phyloP scores from a whole-genome alignment of 2,113 vertebrate species.

The Perca schrenkii region DNA sequence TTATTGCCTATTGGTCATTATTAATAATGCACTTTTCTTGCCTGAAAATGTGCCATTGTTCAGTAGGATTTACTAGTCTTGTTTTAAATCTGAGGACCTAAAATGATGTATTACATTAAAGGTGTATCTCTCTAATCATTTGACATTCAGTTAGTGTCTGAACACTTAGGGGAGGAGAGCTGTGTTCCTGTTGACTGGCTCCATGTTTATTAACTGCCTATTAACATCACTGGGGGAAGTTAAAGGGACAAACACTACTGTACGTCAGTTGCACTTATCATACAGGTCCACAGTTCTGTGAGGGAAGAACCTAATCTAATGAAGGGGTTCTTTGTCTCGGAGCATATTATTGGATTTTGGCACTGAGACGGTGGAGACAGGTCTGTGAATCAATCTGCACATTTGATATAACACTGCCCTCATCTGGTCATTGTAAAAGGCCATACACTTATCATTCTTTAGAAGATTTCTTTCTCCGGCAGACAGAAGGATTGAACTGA shows the following conservation, averaged over 20 bases:
- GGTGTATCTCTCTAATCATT: not conserved
- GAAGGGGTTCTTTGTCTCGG: not conserved
- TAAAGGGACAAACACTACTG: not conserved
- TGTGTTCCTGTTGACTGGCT: not conserved
- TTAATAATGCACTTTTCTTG: not conserved
- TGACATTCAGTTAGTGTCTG: slow-evolving; percentile 27
- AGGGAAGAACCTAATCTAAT: not conserved
- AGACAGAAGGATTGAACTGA: not conserved
- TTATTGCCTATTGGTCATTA: not conserved
- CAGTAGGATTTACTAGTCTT: not conserved
- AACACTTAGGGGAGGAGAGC: slow-evolving; percentile 11
- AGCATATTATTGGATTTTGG: not conserved
- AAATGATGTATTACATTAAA: not conserved
- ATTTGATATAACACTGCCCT: slow-evolving; percentile 56
- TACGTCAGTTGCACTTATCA: not conserved
- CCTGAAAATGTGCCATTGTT: not conserved
- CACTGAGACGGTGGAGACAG: not conserved
- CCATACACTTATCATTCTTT: not conserved
- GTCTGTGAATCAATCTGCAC: not conserved
- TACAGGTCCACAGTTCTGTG: not conserved
- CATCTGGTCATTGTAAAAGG: slow-evolving; percentile 42
- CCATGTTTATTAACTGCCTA: slow-evolving; percentile 11
- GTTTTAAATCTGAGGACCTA: not conserved
- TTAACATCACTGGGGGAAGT: not conserved
- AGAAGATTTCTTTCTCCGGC: too few species aligned